phyloP scores from a whole-genome alignment of 2,113 vertebrate genomes.

The Candoia aspera region DNA sequence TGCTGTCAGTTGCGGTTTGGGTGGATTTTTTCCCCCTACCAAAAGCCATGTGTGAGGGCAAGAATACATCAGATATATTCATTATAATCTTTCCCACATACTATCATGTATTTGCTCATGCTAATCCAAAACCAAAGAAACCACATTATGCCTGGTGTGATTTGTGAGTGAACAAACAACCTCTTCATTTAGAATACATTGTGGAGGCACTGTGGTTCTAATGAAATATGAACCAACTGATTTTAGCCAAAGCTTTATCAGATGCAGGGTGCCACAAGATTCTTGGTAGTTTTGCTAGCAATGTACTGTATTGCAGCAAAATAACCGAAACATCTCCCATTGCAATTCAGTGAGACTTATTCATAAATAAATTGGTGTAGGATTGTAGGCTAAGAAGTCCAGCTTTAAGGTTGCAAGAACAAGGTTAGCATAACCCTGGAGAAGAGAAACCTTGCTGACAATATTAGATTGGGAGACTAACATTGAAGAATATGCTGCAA shows the following conservation, averaged over 20 bases:
- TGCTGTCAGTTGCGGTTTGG: not conserved
- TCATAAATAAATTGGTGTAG: not conserved
- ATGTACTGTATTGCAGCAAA: not conserved
- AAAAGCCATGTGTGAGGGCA: not conserved
- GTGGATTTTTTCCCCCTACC: not conserved
- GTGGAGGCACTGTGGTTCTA: not conserved
- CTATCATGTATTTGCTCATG: not conserved
- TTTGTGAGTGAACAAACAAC: not conserved
- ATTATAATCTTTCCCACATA: not conserved
- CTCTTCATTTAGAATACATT: not conserved
- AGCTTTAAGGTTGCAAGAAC: not conserved
- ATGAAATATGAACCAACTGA: not conserved
- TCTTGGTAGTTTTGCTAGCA: not conserved
- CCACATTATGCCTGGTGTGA: not conserved
- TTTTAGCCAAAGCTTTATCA: not conserved
- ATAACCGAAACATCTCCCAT: not conserved
- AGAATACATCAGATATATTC: not conserved
- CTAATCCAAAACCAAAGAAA: not conserved
- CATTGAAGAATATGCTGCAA: not conserved
- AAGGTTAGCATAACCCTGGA: not conserved
- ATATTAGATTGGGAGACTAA: not conserved
- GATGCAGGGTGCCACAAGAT: not conserved
- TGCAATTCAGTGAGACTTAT: not conserved
- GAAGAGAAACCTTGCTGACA: not conserved
- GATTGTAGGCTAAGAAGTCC: not conserved